A percentile compares a stretch with the other conserved stretches of the same genome.
Conservation (phyloP, 2,113 vertebrate species). For the Chaetura pelagica region DNA sequence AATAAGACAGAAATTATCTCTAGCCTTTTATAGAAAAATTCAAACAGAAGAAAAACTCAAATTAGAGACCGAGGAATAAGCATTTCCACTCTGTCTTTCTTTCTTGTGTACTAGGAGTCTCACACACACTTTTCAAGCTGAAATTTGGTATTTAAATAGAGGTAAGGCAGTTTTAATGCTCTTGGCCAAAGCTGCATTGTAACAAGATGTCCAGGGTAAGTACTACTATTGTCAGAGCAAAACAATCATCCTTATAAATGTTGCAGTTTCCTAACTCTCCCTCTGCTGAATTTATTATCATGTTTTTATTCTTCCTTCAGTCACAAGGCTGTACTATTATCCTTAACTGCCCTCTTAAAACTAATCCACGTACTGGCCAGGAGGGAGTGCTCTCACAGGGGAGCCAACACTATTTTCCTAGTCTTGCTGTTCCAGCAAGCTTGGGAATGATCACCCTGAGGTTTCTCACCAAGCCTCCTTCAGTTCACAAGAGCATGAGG, state of each 20-base stretch:
- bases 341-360: conserved; percentile 20
- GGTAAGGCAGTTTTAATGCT: not conserved
- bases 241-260: not conserved
- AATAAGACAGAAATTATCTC: not conserved
- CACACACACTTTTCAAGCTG: not conserved
- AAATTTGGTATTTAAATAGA: not conserved
- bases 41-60: not conserved
- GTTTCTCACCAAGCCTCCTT: conserved; percentile 54
- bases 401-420: not conserved
- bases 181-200: not conserved
- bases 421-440: conserved; percentile 29
- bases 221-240: not conserved
- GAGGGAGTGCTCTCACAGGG: conserved; percentile 53
- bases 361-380: conserved; percentile 24
- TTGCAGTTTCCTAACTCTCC: not conserved
- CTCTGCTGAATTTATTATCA: conserved; percentile 12
- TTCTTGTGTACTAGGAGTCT: not conserved
- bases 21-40: conserved; percentile 2
- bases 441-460: conserved; percentile 51
- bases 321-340: conserved; percentile 8
- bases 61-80: not conserved
- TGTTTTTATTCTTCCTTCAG: not conserved
- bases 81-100: not conserved
- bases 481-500: conserved; percentile 25
- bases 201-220: not conserved